phyloP scores from a whole-genome alignment of 2,888 invertebrate genomes.

The Hydropsyche betteni region DNA sequence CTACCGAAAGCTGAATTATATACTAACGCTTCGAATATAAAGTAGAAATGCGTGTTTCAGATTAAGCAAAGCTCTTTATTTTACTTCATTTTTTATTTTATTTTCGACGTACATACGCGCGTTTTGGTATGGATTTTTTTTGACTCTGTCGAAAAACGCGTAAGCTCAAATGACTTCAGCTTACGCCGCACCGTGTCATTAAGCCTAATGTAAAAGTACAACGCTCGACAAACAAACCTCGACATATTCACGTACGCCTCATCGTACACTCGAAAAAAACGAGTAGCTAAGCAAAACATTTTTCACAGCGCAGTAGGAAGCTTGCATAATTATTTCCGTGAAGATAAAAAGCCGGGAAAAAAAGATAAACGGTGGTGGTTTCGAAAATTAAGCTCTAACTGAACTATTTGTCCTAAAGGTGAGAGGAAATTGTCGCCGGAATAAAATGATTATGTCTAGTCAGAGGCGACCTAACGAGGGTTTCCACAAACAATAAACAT shows the following conservation, averaged over 20 bases:
- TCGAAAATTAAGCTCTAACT: not conserved
- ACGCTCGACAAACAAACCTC: not conserved
- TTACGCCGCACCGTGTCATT: slow-evolving; percentile 16
- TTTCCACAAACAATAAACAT: slow-evolving; percentile 12
- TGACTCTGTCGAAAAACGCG: slow-evolving; percentile 3
- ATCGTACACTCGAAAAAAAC: too few relatives aligned
- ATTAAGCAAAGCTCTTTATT: slow-evolving; percentile 26
- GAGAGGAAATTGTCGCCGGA: not conserved
- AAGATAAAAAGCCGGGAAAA: too few relatives aligned
- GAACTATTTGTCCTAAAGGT: not conserved
- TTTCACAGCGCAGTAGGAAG: too few relatives aligned
- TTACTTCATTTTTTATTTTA: slow-evolving; percentile 11
- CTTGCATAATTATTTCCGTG: too few relatives aligned
- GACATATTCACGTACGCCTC: too few relatives aligned
- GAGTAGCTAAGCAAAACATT: too few relatives aligned
- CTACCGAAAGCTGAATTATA: slow-evolving; percentile 12
- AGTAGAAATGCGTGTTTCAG: slow-evolving; percentile 31
- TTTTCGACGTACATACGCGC: not conserved
- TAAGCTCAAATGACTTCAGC: slow-evolving; percentile 17
- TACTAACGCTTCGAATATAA: slow-evolving; percentile 1
- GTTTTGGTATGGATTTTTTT: slow-evolving; percentile 14
- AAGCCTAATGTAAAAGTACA: slow-evolving; percentile 30
- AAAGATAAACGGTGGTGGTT: not conserved
- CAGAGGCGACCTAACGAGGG: slow-evolving; percentile 15
- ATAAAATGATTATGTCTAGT: slow-evolving; percentile 2